Base-by-base conservation (phyloP, 1,140 invertebrate species). In the Akabosia matsudoensis region DNA sequence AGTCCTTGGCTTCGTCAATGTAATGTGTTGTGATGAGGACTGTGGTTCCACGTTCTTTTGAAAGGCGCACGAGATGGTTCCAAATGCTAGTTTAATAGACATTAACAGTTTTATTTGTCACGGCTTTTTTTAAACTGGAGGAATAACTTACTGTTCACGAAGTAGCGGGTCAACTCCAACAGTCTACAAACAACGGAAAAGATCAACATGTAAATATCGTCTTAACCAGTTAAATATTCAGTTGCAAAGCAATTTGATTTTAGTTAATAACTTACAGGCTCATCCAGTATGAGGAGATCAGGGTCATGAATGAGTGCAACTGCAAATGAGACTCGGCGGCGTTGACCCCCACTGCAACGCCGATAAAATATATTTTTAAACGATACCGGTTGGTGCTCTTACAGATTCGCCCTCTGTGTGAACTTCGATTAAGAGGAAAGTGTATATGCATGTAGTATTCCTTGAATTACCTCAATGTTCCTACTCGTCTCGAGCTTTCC, bases 21-120 rank as follows among this genome's bases (percentile, higher is more conserved):
- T 67, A 67, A 22, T 67, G 61, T n/a, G 61, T 67, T 10, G 61
- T 67, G 28, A 67, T 67, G 61, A 67, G 7, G 61, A 67, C 28
- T 28, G 61, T 67, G 10, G 61, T 67, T 10, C 28, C 10, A 10
- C 30, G 3, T 13, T 30, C 28, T n/a, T 7, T 28, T 13, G 22
- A 7, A 2, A 28, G 30, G 3, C 22, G 10, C 3, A 30, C 61
- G 10, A 67, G n/a, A 22, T 67, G 30, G 24, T 28, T 22, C 61
- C 61, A 67, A 22, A 67, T 67, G 30, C 61, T 67, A 31, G n/a
- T n/a, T n/a, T n/a, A n/a, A n/a, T n/a, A n/a, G 10, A 56, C 10
- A 24, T 56, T 7, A 16, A 56, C 37, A 45, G 7, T 10, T 45
- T 56, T 56, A 56, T 16, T 56, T 56, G n/a, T 24, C 4, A 13